Evolutionary conservation across 1,140 invertebrate species (phyloP).

Genomic region (Drosophila miranda): DNA sequence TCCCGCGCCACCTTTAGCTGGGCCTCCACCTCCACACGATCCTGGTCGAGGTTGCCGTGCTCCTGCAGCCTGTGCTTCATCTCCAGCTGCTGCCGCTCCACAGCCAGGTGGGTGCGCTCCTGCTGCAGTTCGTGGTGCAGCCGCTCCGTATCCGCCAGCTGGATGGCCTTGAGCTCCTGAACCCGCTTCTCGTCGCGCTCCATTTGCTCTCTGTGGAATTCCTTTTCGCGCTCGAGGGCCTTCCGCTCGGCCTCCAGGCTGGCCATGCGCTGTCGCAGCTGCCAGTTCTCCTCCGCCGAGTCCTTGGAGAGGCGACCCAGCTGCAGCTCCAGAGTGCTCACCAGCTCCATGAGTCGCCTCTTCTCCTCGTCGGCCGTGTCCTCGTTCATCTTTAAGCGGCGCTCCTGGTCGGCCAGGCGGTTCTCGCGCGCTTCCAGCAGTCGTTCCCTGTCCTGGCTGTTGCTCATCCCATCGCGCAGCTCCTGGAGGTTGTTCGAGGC

Average conservation of each 20-base stretch:
- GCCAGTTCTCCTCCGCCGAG: slow-evolving; percentile 82
- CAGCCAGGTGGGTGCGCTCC: slow-evolving; percentile 78
- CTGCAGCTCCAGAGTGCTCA: slow-evolving; percentile 83
- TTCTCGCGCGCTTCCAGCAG: slow-evolving; percentile 79
- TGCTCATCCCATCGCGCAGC: slow-evolving; percentile 72
- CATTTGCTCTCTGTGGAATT: slow-evolving; percentile 76
- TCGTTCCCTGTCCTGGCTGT: slow-evolving; percentile 75
- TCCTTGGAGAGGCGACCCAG: slow-evolving; percentile 76
- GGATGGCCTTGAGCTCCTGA: slow-evolving; percentile 79
- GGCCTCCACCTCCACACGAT: slow-evolving; percentile 83
- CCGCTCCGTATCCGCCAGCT: slow-evolving; percentile 82
- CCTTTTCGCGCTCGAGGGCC: slow-evolving; percentile 82
- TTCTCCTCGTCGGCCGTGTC: slow-evolving; percentile 82
- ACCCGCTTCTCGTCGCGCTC: slow-evolving; percentile 74
- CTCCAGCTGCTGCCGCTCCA: slow-evolving; percentile 82
- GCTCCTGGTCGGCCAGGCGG: slow-evolving; percentile 75
- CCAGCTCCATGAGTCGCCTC: slow-evolving; percentile 82
- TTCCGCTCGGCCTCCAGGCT: slow-evolving; percentile 73
- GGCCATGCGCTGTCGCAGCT: slow-evolving; percentile 80
- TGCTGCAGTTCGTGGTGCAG: slow-evolving; percentile 82
- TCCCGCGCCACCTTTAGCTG: slow-evolving; percentile 83
- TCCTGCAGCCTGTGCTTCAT: slow-evolving; percentile 77
- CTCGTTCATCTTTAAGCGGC: slow-evolving; percentile 81
- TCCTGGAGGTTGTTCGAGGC: slow-evolving; percentile 81
- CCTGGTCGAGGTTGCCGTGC: slow-evolving; percentile 68